A percentile compares a stretch with the other conserved stretches of the same genome.
Evolutionary conservation across 2,113 vertebrate species (phyloP).

Genomic region (Campylomormyrus tamandua): DNA sequence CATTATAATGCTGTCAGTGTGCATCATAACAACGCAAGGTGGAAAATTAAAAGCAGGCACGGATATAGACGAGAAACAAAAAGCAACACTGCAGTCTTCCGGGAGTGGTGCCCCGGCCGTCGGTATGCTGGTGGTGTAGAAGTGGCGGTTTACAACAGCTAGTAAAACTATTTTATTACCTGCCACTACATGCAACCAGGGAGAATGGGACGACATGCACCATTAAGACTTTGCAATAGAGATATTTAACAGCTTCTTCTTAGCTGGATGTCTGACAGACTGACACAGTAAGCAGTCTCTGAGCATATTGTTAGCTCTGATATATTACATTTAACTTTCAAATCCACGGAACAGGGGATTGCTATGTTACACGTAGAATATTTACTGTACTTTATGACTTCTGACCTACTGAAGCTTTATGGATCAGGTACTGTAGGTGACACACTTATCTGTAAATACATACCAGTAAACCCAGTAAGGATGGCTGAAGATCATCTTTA

Average conservation of each 20-base stretch:
- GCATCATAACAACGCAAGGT: background rate
- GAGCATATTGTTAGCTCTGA: slow-evolving; percentile 8
- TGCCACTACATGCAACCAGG: slow-evolving; percentile 32
- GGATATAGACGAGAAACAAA: background rate
- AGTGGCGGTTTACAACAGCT: slow-evolving; percentile 43
- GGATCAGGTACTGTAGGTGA: background rate
- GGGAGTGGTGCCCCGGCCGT: background rate
- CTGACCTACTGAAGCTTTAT: background rate
- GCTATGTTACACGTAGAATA: background rate
- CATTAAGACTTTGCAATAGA: slow-evolving; percentile 15
- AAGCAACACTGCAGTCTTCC: background rate
- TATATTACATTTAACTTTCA: slow-evolving; percentile 13
- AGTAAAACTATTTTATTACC: slow-evolving; percentile 51
- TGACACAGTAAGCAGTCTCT: slow-evolving; percentile 10
- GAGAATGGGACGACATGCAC: slow-evolving; percentile 19
- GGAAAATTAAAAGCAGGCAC: background rate
- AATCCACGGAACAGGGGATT: background rate
- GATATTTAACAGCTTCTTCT: slow-evolving; percentile 14
- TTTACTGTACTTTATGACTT: background rate
- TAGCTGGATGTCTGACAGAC: slow-evolving; percentile 1
- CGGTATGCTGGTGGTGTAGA: slow-evolving; percentile 22
- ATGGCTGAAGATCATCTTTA: background rate
- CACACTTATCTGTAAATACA: background rate
- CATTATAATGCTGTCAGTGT: background rate
- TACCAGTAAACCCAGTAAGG: background rate